Evolutionary conservation across 2,797 vertebrate species (phyloP), one percentile per base, ranked within the genome.

Genomic region (Cyclopterus lumpus): DNA sequence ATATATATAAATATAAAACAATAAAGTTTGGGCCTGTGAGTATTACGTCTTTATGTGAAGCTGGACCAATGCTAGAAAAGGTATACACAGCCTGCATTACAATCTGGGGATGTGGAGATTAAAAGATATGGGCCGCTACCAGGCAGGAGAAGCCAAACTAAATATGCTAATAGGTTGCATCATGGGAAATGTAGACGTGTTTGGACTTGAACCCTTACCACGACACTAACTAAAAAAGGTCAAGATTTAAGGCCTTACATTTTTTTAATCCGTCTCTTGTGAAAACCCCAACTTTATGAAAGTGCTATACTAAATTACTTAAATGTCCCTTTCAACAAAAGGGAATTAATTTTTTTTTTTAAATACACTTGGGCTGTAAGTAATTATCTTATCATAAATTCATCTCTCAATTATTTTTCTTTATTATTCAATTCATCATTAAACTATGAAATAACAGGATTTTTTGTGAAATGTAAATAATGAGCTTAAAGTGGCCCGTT

Each of bases 141-240:
- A n/a, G 3, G 15, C 16, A 18, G 10, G 8, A 48, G 22, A 67
- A 62, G 15, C 28, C 24, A 8, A 28, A 61, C 16, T 65, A 59
- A 71, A 70, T 16, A 77, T 71, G n/a, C 22, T 30, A 55, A 42
- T 6, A 36, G 16, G 42, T 9, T 71, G 53, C 10, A 66, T 74
- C 24, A 51, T 48, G 34, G 62, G 57, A 70, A 36, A 34, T 73
- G 16, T n/a, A 61, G 32, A 18, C 1, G 3, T 51, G 62, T 57
- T 28, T 0, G 1, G 42, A 34, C 5, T 42, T 36, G 10, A 34
- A 49, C 2, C 57, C 22, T n/a, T 22, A 57, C 32, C 6, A 46
- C 1, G 6, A 22, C n/a, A 8, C 48, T 14, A 12, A 64, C 58
- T 55, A 6, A 34, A 71, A 8, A 42, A 74, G 67, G 14, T 55